Evolutionary conservation across 2,797 vertebrate species (phyloP), one percentile per base, ranked within the genome.

Genomic region (Bradypodion ventrale): DNA sequence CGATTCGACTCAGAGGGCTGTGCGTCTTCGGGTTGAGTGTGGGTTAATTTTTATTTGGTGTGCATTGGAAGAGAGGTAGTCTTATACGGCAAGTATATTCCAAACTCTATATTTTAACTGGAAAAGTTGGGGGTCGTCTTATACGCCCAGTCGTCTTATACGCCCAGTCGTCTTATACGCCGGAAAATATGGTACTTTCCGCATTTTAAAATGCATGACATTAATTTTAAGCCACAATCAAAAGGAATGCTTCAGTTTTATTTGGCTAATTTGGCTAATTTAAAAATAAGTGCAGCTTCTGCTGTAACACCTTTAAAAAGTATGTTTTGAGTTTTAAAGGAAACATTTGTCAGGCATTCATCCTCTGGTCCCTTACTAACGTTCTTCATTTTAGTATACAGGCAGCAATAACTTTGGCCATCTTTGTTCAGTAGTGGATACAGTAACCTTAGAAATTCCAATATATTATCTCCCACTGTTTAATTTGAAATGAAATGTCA

Each of bases 241-340:
- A 86, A 70, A 85, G 82, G 78, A 88, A 80, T 81, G 82, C 42
- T 80, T 85, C 44, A 19, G 5, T 63, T 89, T 84, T 29, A 76
- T 89, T 87, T 82, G 70, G 49, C 80, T 90, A 49, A 76, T 89
- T 87, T 82, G 70, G 49, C 80, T 90, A 49, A n/a, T 89, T 85
- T 85, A 46, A 88, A 90, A 92, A 80, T 42, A 87, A 88, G 89
- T 83, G 83, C 80, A 85, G 46, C 78, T 87, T 90, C 87, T 91
- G 84, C 80, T 87, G 85, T 81, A 89, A 77, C 44, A 62, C 52
- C 27, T 74, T 85, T 59, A 3, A 87, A 66, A 84, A 42, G 32
- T 68, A 2, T 88, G 76, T 84, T 62, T 87, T 83, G 81, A 88
- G 88, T 90, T 87, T 87, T 62, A 84, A 86, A 87, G 85, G 32